Evolutionary conservation across 2,888 invertebrate genomes (phyloP).

Genomic region (Chaitophorus viminalis): DNA sequence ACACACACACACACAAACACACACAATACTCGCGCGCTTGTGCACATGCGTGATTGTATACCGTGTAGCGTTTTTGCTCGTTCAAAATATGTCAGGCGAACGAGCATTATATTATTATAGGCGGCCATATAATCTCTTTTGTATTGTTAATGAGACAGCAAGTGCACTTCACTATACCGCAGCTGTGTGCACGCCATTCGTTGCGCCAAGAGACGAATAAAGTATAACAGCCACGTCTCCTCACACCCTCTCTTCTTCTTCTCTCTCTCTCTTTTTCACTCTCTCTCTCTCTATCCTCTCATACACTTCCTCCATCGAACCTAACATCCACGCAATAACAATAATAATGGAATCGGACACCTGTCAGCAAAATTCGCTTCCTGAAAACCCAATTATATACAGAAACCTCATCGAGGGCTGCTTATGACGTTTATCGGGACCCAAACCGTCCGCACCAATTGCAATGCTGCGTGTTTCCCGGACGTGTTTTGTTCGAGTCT

Average conservation of each 20-base stretch:
- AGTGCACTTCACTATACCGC: slow-evolving; percentile 2
- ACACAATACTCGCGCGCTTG: background rate
- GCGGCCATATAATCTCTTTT: slow-evolving; percentile 17
- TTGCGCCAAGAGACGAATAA: background rate
- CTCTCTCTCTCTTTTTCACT: background rate
- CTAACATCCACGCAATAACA: background rate
- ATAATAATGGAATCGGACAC: slow-evolving; percentile 19
- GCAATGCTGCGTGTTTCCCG: background rate
- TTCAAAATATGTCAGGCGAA: background rate
- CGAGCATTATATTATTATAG: background rate
- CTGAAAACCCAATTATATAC: slow-evolving; percentile 27
- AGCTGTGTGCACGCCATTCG: background rate
- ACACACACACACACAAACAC: background rate
- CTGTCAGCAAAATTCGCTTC: slow-evolving; percentile 39
- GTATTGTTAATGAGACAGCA: slow-evolving; percentile 41
- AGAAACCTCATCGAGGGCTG: slow-evolving; percentile 3
- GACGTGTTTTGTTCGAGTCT: background rate
- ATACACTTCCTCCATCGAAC: background rate
- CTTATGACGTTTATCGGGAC: slow-evolving; percentile 45
- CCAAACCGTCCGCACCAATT: background rate
- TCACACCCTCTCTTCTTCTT: background rate
- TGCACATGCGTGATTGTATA: background rate
- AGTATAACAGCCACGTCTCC: background rate
- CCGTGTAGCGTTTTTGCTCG: no score
- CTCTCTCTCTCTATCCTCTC: background rate